phyloP scores from a whole-genome alignment of 2,797 vertebrate species.

The Pygocentrus nattereri region DNA sequence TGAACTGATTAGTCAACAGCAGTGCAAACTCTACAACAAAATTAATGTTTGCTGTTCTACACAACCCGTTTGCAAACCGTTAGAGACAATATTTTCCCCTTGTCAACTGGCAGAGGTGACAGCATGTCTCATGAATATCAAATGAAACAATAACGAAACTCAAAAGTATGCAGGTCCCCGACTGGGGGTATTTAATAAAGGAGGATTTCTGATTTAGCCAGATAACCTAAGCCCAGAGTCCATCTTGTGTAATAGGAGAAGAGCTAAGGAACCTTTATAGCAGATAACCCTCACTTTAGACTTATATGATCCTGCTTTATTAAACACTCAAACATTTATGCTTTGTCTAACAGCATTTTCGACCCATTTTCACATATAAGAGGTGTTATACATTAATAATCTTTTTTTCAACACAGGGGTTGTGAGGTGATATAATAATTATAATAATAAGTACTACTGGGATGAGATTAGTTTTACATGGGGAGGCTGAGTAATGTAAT shows the following conservation, averaged over 20 bases:
- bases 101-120: not conserved
- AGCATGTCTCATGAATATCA: constrained; percentile 1
- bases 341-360: too few species aligned
- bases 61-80: constrained; percentile 1
- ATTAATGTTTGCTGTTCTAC: constrained; percentile 3
- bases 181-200: too few species aligned
- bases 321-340: too few species aligned
- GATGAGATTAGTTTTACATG: too few species aligned
- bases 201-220: not conserved
- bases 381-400: too few species aligned
- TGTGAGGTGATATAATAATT: too few species aligned
- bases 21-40: constrained; percentile 15
- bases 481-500: too few species aligned
- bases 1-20: constrained; percentile 57
- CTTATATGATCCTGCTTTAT: not conserved
- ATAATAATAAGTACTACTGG: too few species aligned
- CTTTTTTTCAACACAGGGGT: too few species aligned
- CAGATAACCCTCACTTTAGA: not conserved
- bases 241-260: not conserved
- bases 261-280: not conserved
- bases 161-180: not conserved
- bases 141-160: not conserved
- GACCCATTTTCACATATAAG: too few species aligned
- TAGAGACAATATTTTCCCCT: not conserved
- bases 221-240: not conserved